Conservation (phyloP, 2,888 invertebrate genomes). For the Tipula vernalis region DNA sequence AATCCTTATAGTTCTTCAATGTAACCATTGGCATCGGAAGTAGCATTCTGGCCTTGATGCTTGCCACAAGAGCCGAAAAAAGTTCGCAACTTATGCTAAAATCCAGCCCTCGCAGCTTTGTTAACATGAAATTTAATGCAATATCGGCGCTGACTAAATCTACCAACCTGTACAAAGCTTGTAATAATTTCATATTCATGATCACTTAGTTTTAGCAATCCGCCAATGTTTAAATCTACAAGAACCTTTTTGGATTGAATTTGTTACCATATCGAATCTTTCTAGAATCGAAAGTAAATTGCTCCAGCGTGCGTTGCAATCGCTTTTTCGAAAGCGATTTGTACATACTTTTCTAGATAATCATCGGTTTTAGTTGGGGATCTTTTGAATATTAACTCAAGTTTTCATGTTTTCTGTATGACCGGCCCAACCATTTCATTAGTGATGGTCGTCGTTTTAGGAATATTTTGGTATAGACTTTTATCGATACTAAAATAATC, state of each 20-base stretch:
- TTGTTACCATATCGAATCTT: no score
- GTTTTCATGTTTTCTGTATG: conserved; percentile 10
- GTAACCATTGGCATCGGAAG: no score
- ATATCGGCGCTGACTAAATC: not conserved
- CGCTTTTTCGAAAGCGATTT: not conserved
- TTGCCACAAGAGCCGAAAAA: not conserved
- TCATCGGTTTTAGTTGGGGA: conserved; percentile 11
- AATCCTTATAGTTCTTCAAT: no score
- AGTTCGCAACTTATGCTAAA: not conserved
- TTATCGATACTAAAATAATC: not conserved
- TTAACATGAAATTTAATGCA: not conserved
- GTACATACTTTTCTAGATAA: not conserved
- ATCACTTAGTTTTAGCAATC: not conserved
- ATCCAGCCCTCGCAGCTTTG: not conserved
- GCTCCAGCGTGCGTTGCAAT: not conserved
- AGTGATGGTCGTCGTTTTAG: not conserved
- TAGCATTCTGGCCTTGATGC: no score
- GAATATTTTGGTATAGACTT: not conserved
- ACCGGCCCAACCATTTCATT: not conserved
- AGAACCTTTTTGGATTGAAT: not conserved
- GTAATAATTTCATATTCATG: not conserved
- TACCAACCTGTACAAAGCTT: not conserved
- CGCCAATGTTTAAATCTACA: not conserved
- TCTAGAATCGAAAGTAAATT: no score
- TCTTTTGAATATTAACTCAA: no score